Evolutionary conservation across 1,140 invertebrate species (phyloP).

Genomic region (Drosophila lowei): DNA sequence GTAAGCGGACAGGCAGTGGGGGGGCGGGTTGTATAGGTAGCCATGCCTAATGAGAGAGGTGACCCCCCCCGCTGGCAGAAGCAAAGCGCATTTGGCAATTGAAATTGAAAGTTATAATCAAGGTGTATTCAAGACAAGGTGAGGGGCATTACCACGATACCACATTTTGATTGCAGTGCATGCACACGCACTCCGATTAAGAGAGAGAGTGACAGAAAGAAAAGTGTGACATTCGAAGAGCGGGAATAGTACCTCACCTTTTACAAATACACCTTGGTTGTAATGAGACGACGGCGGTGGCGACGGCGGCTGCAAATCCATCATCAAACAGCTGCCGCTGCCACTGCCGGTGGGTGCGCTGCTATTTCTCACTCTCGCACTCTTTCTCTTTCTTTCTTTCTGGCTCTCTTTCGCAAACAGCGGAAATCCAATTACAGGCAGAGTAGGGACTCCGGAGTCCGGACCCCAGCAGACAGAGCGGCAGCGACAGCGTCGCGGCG

Average conservation of each 20-base stretch:
- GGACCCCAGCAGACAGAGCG: conserved; percentile 57
- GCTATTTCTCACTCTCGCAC: neutral
- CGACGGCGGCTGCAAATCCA: conserved; percentile 57
- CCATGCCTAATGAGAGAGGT: conserved; percentile 9
- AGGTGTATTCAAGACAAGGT: too few relatives aligned
- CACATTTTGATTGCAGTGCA: too few relatives aligned
- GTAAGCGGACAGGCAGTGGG: neutral
- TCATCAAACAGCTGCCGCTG: conserved; percentile 69
- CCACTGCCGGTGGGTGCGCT: conserved; percentile 17
- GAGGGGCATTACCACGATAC: neutral
- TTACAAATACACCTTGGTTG: too few relatives aligned
- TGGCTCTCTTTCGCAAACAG: conserved; percentile 47
- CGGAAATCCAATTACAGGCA: conserved; percentile 77
- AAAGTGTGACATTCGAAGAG: too few relatives aligned
- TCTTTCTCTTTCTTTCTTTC: neutral
- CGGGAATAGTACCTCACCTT: too few relatives aligned
- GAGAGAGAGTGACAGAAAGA: too few relatives aligned
- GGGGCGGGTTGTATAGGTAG: conserved; percentile 2
- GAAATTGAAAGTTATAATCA: conserved; percentile 78
- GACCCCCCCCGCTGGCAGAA: neutral
- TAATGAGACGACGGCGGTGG: too few relatives aligned
- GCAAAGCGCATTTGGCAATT: conserved; percentile 63
- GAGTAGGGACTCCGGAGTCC: conserved; percentile 33
- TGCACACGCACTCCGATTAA: too few relatives aligned
- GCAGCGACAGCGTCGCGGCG: too few relatives aligned